A percentile compares a stretch with the other conserved stretches of the same genome.
phyloP scores from a whole-genome alignment of 2,113 vertebrate genomes.

The Daphoenositta chrysoptera region DNA sequence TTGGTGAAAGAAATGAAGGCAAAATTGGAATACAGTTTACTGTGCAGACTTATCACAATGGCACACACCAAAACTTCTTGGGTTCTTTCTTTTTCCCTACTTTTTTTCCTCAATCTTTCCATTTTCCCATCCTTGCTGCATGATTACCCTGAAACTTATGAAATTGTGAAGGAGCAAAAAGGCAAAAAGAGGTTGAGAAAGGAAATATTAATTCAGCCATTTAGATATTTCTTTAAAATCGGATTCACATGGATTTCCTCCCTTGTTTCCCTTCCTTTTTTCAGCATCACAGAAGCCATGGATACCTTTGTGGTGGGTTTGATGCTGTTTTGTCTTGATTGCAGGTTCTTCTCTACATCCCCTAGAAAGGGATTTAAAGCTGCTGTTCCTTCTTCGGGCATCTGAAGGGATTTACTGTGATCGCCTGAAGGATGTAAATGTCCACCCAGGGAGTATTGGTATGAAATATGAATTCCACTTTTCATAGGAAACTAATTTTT shows the following conservation, averaged over 20 bases:
- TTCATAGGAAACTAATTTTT: neutral
- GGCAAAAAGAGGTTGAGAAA: neutral
- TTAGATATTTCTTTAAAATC: neutral
- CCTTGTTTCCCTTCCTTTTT: neutral
- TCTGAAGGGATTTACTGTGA: slow-evolving; percentile 72
- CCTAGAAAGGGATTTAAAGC: slow-evolving; percentile 59
- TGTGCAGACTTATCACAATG: slow-evolving; percentile 1
- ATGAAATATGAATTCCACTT: neutral
- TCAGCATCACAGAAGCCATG: neutral
- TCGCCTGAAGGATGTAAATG: slow-evolving; percentile 46
- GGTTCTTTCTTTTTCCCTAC: neutral
- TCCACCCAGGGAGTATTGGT: slow-evolving; percentile 72
- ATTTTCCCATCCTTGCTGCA: neutral
- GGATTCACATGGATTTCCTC: rapidly evolving
- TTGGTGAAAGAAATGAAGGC: slow-evolving; percentile 75
- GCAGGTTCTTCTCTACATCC: slow-evolving; percentile 68
- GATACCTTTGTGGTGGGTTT: neutral
- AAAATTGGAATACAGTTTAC: slow-evolving; percentile 67
- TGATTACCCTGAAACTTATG: neutral
- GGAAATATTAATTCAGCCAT: neutral
- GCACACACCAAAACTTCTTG: neutral
- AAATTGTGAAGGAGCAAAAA: neutral
- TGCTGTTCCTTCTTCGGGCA: slow-evolving; percentile 67
- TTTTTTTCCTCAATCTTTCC: neutral
- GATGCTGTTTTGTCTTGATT: neutral